Evolutionary conservation across 2,113 vertebrate species (phyloP).

Genomic region (Bucco capensis): DNA sequence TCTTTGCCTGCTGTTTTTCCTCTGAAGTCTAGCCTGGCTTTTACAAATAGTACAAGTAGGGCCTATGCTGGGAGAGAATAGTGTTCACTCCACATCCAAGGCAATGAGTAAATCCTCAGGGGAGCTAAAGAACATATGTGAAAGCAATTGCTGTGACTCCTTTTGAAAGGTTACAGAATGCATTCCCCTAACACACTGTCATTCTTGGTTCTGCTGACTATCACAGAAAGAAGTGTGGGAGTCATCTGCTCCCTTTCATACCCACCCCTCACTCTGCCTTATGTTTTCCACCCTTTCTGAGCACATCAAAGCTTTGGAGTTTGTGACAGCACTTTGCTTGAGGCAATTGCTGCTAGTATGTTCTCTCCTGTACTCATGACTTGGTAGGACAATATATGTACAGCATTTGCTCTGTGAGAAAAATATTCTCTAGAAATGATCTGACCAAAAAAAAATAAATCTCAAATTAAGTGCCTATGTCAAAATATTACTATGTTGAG

Average conservation of each 20-base stretch:
- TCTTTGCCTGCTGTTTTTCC: neutral
- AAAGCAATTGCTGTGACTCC: conserved; percentile 20
- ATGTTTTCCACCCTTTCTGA: neutral
- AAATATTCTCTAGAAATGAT: neutral
- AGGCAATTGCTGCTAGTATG: neutral
- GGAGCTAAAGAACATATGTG: neutral
- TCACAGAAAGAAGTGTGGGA: neutral
- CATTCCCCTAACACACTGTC: neutral
- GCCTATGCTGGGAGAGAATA: neutral
- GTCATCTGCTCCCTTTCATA: neutral
- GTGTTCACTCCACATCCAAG: neutral
- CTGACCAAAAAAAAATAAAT: neutral
- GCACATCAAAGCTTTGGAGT: neutral
- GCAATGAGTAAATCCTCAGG: neutral
- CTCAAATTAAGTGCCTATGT: neutral
- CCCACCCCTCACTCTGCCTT: neutral
- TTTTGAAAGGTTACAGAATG: conserved; percentile 31
- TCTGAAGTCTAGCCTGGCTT: neutral
- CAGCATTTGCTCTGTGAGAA: neutral
- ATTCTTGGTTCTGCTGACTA: conserved; percentile 23
- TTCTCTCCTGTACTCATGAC: neutral
- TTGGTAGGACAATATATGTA: neutral
- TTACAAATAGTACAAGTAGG: neutral
- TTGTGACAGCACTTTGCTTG: neutral
- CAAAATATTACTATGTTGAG: neutral